These are phyloP conservation scores for Malthinus flaveolus DNA, from an alignment of 2,888 invertebrate genomes.

Conservation along the genomic window DNA sequence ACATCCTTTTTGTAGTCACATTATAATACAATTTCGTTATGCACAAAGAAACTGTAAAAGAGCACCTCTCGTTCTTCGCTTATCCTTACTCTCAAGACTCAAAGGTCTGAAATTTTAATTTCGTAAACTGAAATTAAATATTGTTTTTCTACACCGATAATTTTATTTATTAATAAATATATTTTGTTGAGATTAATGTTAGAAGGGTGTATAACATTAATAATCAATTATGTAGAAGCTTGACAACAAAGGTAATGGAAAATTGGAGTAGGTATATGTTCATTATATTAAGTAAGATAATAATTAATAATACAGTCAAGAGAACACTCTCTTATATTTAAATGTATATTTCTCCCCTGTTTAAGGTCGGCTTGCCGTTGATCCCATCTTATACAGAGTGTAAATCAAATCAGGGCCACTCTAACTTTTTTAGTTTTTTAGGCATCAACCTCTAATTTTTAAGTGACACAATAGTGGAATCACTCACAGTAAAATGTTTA, in stretches of 20 bases:
- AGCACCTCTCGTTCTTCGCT: neutral
- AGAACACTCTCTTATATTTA: neutral
- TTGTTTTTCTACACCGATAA: neutral
- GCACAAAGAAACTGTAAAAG: slow-evolving; percentile 5
- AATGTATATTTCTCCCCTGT: no score
- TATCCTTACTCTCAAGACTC: neutral
- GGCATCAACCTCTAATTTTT: no score
- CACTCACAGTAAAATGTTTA: no score
- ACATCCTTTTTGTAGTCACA: neutral
- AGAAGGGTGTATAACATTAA: slow-evolving; percentile 2
- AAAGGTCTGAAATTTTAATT: slow-evolving; percentile 2
- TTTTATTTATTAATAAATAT: slow-evolving; percentile 4
- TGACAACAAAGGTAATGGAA: slow-evolving; percentile 7
- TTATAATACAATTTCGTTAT: slow-evolving; percentile 1
- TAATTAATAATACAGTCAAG: slow-evolving; percentile 2
- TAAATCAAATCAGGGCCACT: no score
- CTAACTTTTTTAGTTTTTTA: no score
- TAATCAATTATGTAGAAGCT: slow-evolving; percentile 5
- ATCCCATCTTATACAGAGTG: no score
- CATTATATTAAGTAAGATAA: neutral
- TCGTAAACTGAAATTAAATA: neutral
- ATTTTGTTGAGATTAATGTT: slow-evolving; percentile 3
- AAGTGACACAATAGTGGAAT: no score
- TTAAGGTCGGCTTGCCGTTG: no score
- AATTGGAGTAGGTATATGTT: neutral